Base-by-base conservation (phyloP, 2,113 vertebrate genomes). In the Syngnathus scovelli region DNA sequence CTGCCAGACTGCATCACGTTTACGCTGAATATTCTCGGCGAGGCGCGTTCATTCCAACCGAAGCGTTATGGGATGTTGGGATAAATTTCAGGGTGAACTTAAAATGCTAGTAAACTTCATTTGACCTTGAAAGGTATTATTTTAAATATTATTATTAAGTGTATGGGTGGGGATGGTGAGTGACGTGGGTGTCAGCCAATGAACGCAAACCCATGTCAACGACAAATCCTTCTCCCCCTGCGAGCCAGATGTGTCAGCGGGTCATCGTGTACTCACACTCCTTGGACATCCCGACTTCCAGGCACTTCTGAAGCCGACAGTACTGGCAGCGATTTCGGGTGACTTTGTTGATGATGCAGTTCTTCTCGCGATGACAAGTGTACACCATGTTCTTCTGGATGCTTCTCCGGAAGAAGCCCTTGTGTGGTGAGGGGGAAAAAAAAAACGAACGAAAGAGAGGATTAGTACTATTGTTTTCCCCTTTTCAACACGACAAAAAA, bases 331-430 rank as follows among this genome's bases (percentile, higher is more conserved):
- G 96, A 89, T 99, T 99, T 74, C 96, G 94, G 36, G 96, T 98
- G 89, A 99, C 96, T 93, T 99, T 99, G 93, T 99, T 98, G 91
- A 99, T 96, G 89, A 96, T 92, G 90, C 96, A 99, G 90, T 93
- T 96, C 91, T 98, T 98, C 89, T 99, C 96, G 41, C 96, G 91
- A 89, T 98, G 96, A 84, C 96, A 99, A 1, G 96, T 99, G 88
- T 99, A 99, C 82, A 98, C 94, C 96, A 99, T 99, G 92, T 98
- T 99, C 90, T 99, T 99, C 93, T 99, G 96, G 87, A 99, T 98
- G 85, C 96, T 98, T 79, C 96, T 91, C 72, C 96, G 92, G 88
- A 98, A 98, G 89, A 98, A 99, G 67, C 96, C 96, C 96, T 98
- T 90, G 60, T 1, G 43, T 38, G 64, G 72, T 33, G 74, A 43